Evolutionary conservation across 2,797 vertebrate species (phyloP), one percentile per base, ranked within the genome.

Genomic region (Cyclura pinguis): DNA sequence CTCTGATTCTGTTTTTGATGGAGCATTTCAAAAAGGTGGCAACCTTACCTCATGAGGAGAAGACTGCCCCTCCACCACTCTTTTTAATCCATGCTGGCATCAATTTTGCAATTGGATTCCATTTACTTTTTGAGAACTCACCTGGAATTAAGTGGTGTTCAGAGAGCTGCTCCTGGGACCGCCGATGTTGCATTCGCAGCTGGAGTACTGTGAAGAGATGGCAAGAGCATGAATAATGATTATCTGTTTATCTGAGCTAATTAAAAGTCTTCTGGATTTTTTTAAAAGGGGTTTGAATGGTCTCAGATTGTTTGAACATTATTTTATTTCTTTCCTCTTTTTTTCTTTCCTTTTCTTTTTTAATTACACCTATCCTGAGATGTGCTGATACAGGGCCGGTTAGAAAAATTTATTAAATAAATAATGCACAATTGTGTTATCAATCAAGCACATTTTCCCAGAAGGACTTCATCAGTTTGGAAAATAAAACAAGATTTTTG

Each of bases 181-280:
- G 97, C 92, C 98, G 97, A 94, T 98, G 98, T 94, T 98, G 98
- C 94, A 98, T 98, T 96, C 98, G 97, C 96, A 98, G 38, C 96
- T 98, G 98, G 95, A 98, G 97, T 74, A 98, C 98, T 98, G 96
- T 90, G 97, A 96, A 82, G 87, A 95, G 78, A 9, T 16, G 1
- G 50, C 9, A 84, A 83, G 35, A 16, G 32, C 24, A 32, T 4
- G 1, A 5, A 35, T 55, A 67, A 55, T 10, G 22, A 18, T 20
- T 10, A 22, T 18, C 6, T 10, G 6, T 69, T 78, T 55, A 32
- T 55, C 20, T 4, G 35, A 50, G 29, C 29, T 69, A 32, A 69
- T 32, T 69, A 69, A 29, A 69, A 69, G 67, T 32, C 2, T 32
- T 69, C 20, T 74, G 35, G 38, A 18, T 76, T 76, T 72, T 76